Conservation (phyloP, 2,113 vertebrate species). For the Rana temporaria region DNA sequence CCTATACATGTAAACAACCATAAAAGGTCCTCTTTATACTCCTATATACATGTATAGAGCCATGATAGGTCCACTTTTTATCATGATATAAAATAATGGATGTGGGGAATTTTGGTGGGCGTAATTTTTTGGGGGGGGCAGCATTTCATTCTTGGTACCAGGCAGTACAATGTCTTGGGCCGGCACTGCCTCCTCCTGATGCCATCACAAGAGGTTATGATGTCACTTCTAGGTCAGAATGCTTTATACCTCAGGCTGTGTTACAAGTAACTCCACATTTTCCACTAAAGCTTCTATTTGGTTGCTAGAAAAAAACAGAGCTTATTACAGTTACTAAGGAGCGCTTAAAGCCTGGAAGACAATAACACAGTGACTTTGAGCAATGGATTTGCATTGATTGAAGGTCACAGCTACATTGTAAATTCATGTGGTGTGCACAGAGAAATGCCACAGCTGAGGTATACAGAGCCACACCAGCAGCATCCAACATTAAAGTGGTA, state of each 20-base stretch:
- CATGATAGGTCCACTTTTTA: no score
- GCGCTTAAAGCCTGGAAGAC: background rate
- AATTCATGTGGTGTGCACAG: constrained; percentile 9
- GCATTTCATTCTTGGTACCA: no score
- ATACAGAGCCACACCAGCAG: background rate
- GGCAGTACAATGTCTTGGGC: no score
- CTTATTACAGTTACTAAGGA: constrained; percentile 3
- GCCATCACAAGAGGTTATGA: background rate
- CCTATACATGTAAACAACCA: no score
- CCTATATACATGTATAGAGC: no score
- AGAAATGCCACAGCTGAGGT: constrained; percentile 2
- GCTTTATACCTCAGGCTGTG: background rate
- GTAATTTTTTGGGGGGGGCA: no score
- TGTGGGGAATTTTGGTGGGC: no score
- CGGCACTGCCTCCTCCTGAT: background rate
- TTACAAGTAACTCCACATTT: background rate
- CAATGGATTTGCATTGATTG: background rate
- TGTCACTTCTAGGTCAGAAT: background rate
- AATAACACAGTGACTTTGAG: constrained; percentile 18
- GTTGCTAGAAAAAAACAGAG: constrained; percentile 18
- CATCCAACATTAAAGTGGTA: no score
- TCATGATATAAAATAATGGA: no score
- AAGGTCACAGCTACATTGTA: constrained; percentile 43
- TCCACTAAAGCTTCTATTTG: background rate
- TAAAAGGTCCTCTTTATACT: no score